A percentile compares a stretch with the other conserved stretches of the same genome.
Evolutionary conservation across 2,888 invertebrate genomes (phyloP).

Genomic region (Oegoconia quadripuncta): DNA sequence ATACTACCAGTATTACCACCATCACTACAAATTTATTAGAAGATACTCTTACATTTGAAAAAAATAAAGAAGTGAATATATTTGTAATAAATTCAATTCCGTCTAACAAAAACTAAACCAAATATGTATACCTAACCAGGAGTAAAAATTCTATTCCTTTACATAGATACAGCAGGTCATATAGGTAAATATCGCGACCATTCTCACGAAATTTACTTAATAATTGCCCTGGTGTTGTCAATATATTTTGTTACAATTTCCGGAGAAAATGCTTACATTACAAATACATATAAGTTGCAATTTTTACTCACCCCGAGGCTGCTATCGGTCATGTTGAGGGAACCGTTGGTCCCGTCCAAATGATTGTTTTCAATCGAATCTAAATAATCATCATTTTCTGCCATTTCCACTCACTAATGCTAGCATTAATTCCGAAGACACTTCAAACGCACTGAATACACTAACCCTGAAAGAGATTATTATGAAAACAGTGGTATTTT

Average conservation of each 20-base stretch:
- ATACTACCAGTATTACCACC: too few species aligned
- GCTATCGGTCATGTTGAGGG: slow-evolving; percentile 72
- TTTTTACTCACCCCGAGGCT: slow-evolving; percentile 63
- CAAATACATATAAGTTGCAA: neutral
- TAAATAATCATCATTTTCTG: slow-evolving; percentile 75
- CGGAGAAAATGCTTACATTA: neutral
- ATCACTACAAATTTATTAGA: too few species aligned
- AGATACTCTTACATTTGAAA: too few species aligned
- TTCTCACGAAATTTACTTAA: too few species aligned
- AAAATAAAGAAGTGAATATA: too few species aligned
- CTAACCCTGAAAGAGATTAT: slow-evolving; percentile 37
- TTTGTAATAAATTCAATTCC: too few species aligned
- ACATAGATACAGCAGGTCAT: too few species aligned
- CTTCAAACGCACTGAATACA: slow-evolving; percentile 32
- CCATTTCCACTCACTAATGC: slow-evolving; percentile 56
- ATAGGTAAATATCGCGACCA: too few species aligned
- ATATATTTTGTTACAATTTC: neutral
- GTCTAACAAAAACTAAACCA: too few species aligned
- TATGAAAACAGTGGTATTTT: slow-evolving; percentile 15
- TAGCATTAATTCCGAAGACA: slow-evolving; percentile 45
- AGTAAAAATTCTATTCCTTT: too few species aligned
- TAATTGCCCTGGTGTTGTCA: too few species aligned
- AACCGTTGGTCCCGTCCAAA: slow-evolving; percentile 82
- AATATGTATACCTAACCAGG: too few species aligned
- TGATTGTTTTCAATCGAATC: slow-evolving; percentile 75